A percentile compares a stretch with the other conserved stretches of the same genome.
Evolutionary conservation across 2,888 invertebrate species (phyloP).

Genomic region (Metopia argyrocephala): DNA sequence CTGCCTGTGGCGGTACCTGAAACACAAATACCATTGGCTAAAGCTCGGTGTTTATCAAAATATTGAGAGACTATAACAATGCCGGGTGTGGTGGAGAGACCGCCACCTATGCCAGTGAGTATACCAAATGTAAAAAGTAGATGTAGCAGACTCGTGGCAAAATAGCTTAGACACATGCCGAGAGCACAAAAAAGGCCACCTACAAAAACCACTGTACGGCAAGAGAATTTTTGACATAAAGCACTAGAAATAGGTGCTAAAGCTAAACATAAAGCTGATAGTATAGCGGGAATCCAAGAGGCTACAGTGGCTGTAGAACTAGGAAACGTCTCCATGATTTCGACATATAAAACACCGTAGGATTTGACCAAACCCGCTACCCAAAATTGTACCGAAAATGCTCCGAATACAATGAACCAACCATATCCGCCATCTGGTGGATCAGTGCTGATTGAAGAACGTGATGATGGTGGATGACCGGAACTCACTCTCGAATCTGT

Average conservation of each 20-base stretch:
- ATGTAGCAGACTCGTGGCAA: slow-evolving; percentile 84
- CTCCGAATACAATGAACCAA: slow-evolving; percentile 88
- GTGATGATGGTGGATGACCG: slow-evolving; percentile 71
- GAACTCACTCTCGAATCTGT: slow-evolving; percentile 61
- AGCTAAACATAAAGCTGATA: slow-evolving; percentile 87
- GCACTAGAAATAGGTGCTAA: slow-evolving; percentile 87
- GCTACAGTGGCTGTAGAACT: slow-evolving; percentile 87
- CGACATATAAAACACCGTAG: slow-evolving; percentile 88
- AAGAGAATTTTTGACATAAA: slow-evolving; percentile 84
- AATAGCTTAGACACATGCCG: slow-evolving; percentile 84
- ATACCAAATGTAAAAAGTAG: slow-evolving; percentile 86
- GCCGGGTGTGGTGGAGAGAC: slow-evolving; percentile 88
- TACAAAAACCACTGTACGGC: slow-evolving; percentile 85
- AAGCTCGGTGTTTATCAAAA: slow-evolving; percentile 87
- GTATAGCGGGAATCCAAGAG: slow-evolving; percentile 89
- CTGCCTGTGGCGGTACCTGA: slow-evolving; percentile 90
- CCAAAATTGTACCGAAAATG: slow-evolving; percentile 89
- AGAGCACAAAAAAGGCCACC: slow-evolving; percentile 86
- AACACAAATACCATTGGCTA: slow-evolving; percentile 89
- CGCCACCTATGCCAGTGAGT: slow-evolving; percentile 87
- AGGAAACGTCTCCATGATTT: slow-evolving; percentile 88
- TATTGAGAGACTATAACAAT: slow-evolving; percentile 90
- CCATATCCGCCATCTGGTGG: slow-evolving; percentile 88
- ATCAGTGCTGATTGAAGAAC: slow-evolving; percentile 74
- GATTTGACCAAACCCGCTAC: slow-evolving; percentile 89